Evolutionary conservation across 2,797 vertebrate genomes (phyloP), one percentile per base, ranked within the genome.

Genomic region (Lutjanus argentimaculatus): DNA sequence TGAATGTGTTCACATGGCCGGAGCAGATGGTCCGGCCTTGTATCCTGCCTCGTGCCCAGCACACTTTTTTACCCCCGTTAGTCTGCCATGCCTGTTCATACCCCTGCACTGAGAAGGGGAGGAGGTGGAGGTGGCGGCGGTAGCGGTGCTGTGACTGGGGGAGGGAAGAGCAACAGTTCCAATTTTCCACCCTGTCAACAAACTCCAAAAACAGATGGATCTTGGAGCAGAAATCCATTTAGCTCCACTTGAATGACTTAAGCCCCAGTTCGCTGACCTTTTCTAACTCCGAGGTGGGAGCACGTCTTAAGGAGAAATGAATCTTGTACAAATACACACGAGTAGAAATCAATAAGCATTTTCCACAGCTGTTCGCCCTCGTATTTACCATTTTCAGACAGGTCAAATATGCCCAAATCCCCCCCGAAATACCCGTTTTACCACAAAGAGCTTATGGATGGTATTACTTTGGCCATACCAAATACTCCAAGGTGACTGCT

Each of bases 161-260:
- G 79, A 75, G 67, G 83, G 66, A 79, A 63, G 78, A 83, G 80
- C 88, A 93, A 91, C 85, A 88, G 82, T 91, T 92, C 85, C 88
- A 91, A 93, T 93, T 91, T 91, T 90, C 90, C 91, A 81, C 79
- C 84, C 83, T 80, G 89, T 91, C 92, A 93, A 92, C 89, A 93
- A 93, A 93, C 85, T 90, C 84, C 72, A 84, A 91, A 91, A 93
- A 91, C 90, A 93, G 90, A 94, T 91, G 89, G 90, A 93, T 93
- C 88, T 87, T 87, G 65, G 65, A 89, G 73, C 53, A 89, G 79
- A 92, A 94, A 93, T 93, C 91, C 87, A 90, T 93, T 93, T 90
- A 93, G 89, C 90, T 90, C 82, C 89, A 92, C 83, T 85, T 83
- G 85, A 91, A 86, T 88, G 90, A 90, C 82, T 92, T 91, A 90